These are phyloP conservation scores for Siphamia tubifer DNA, from an alignment of 2,113 vertebrate genomes.

Conservation along the genomic window DNA sequence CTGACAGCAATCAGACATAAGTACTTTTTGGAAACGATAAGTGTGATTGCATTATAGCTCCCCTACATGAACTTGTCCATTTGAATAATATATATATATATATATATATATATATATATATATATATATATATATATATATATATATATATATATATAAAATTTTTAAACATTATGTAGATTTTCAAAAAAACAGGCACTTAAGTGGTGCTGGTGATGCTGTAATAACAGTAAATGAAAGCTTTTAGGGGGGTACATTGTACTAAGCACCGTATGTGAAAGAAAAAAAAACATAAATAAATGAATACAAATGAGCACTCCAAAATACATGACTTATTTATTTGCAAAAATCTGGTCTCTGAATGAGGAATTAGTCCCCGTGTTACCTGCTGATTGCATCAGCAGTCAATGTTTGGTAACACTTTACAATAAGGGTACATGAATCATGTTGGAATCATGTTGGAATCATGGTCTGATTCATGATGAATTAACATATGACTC, in stretches of 20 bases:
- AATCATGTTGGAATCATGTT: no score
- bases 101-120: no score
- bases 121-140: no score
- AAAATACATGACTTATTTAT: constrained; percentile 9
- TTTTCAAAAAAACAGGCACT: not conserved
- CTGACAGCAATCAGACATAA: constrained; percentile 42
- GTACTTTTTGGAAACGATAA: constrained; percentile 12
- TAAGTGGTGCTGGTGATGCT: not conserved
- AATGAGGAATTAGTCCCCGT: constrained; percentile 10
- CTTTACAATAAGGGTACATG: no score
- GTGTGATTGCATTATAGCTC: constrained; percentile 1
- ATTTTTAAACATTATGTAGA: not conserved
- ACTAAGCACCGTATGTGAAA: not conserved
- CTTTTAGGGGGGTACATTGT: not conserved
- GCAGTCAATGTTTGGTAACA: constrained; percentile 3
- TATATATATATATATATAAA: no score
- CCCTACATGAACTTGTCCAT: not conserved
- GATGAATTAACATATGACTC: no score
- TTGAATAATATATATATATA: no score
- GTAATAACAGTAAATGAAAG: not conserved
- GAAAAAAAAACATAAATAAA: not conserved
- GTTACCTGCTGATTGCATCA: constrained; percentile 49
- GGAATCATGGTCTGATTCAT: no score
- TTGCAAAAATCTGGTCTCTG: not conserved
- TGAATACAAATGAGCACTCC: not conserved